Percentiles rank a stretch among this genome's conserved stretches.
phyloP scores from a whole-genome alignment of 2,113 vertebrate species.

The Eubucco bourcierii region DNA sequence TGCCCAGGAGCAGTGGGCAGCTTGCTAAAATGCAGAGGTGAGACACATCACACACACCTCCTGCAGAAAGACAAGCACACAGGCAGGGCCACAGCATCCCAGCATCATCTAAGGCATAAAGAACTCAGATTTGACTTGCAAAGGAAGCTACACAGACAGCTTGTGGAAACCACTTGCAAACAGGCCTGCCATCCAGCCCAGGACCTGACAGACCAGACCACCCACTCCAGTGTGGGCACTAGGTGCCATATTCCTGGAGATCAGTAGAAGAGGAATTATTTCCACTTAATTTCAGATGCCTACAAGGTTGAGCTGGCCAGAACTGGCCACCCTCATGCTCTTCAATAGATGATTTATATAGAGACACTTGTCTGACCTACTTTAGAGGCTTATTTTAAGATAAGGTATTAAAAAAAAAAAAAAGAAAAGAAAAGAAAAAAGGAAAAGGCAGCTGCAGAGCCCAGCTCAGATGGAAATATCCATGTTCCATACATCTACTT shows the following conservation, averaged over 20 bases:
- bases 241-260: background rate
- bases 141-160: background rate
- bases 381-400: background rate
- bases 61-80: background rate
- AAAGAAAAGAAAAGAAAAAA: background rate
- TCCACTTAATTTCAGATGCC: background rate
- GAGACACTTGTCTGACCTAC: background rate
- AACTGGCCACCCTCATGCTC: background rate
- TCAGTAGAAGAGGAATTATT: background rate
- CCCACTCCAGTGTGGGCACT: background rate
- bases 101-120: background rate
- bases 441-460: background rate
- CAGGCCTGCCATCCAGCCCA: background rate
- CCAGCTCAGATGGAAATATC: background rate
- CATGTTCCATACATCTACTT: background rate
- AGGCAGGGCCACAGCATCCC: background rate
- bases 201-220: constrained; percentile 1
- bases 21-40: background rate
- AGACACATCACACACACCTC: background rate
- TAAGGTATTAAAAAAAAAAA: background rate
- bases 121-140: background rate
- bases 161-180: background rate
- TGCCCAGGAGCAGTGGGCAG: background rate
- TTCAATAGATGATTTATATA: background rate
- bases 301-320: background rate